Conservation (phyloP, 2,888 invertebrate genomes). For the Griposia aprilina region DNA sequence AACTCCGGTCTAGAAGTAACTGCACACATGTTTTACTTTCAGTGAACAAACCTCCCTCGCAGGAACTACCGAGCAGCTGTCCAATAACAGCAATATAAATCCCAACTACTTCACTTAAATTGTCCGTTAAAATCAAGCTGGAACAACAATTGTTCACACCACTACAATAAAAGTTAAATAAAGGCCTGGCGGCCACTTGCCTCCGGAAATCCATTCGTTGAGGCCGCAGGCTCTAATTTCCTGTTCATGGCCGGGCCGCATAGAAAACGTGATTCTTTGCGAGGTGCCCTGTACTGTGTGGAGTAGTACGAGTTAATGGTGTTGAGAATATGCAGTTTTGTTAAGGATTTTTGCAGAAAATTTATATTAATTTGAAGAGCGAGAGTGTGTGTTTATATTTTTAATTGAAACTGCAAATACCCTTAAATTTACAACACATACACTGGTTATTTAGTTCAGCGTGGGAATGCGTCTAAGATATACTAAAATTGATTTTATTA, state of each 20-base stretch:
- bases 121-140: conserved; percentile 66
- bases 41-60: conserved; percentile 16
- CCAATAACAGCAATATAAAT: conserved; percentile 62
- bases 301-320: conserved; percentile 29
- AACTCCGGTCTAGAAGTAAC: conserved; percentile 15
- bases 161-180: conserved; percentile 79
- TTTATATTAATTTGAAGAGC: background rate
- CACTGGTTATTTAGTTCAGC: background rate
- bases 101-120: conserved; percentile 63
- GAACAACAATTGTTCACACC: conserved; percentile 65
- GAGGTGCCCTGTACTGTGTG: conserved; percentile 27
- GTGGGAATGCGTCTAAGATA: background rate
- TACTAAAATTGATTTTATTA: background rate
- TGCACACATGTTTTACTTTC: conserved; percentile 43
- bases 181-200: conserved; percentile 70
- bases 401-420: background rate
- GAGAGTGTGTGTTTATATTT: background rate
- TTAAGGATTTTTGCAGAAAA: conserved; percentile 11
- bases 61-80: conserved; percentile 16
- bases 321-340: conserved; percentile 48
- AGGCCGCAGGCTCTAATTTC: conserved; percentile 80
- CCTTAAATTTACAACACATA: background rate
- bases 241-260: conserved; percentile 72
- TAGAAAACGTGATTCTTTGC: conserved; percentile 70
- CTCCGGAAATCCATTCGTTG: conserved; percentile 80